Base-by-base conservation (phyloP, 2,888 invertebrate species). In the Synergus umbraculus region DNA sequence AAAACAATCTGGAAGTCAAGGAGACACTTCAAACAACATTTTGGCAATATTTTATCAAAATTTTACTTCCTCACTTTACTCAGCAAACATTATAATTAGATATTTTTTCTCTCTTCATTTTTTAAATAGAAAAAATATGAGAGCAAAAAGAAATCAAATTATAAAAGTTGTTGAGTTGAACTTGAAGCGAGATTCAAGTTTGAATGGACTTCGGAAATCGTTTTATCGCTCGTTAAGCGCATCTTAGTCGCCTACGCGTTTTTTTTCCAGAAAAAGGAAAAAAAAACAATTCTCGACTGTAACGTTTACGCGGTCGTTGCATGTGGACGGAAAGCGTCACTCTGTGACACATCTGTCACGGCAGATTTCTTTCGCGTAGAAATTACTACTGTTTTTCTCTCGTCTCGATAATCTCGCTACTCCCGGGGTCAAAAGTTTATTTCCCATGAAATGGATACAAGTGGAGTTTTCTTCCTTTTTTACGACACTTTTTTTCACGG, bases 181-280 rank as follows among this genome's bases (percentile, higher is more conserved):
- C 88, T 88, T 86, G 86, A 85, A 77, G 76, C 81, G 82, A 81
- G 76, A 83, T 82, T 83, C 81, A 76, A 81, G 82, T 86, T 84
- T 83, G 83, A 84, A 79, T 79, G 81, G 82, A 86, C 81, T 81
- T 80, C 82, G 80, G 80, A 84, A 83, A 82, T 78, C 78, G 84
- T 83, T 87, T 86, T 87, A 87, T 87, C 83, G 87, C 83, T 84
- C 86, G 86, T 87, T 85, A 86, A 86, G 83, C 81, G 79, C 79
- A 79, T 83, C 82, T 79, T 69, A 46, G 73, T 77, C 76, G 79
- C 76, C 79, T 77, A 77, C 79, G 46, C 69, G 54, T 29, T 29
- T 29, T 29, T 29, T 15, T n/a, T 73, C 58, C 58, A 73, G 15
- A 73, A 73, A 13, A 46, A 37, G 41, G 10, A 18, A n/a, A 54